These are phyloP conservation scores for Tenthredo mesomela DNA, from an alignment of 2,888 invertebrate genomes.

Conservation along the genomic window DNA sequence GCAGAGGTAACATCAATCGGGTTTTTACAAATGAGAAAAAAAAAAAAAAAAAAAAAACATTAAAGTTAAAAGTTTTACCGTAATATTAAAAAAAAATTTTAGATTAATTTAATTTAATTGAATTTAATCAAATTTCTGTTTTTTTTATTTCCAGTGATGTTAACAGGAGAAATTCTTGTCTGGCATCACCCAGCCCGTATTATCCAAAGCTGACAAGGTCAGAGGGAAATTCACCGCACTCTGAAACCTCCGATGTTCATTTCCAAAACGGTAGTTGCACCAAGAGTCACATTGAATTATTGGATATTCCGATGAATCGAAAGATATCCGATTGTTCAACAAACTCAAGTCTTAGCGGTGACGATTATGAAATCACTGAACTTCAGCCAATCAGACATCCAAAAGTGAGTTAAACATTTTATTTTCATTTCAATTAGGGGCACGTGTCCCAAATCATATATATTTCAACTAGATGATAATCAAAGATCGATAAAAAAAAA, in stretches of 20 bases:
- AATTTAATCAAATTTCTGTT: background rate
- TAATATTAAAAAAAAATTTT: background rate
- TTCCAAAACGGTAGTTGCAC: background rate
- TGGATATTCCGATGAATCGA: conserved; percentile 75
- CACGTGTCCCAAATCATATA: background rate
- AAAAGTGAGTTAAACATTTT: conserved; percentile 69
- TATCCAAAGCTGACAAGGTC: conserved; percentile 54
- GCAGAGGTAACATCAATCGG: conserved; percentile 47
- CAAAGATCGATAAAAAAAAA: no score
- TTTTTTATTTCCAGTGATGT: conserved; percentile 60
- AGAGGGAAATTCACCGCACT: conserved; percentile 42
- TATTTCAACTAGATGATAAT: background rate
- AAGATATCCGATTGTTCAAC: conserved; percentile 88
- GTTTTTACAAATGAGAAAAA: background rate
- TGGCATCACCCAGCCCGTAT: conserved; percentile 67
- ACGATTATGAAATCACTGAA: conserved; percentile 83
- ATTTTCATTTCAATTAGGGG: background rate
- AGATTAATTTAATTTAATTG: background rate
- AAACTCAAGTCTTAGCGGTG: conserved; percentile 87
- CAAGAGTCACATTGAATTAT: conserved; percentile 60
- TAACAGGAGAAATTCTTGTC: conserved; percentile 72
- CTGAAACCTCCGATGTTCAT: background rate
- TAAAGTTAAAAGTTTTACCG: background rate
- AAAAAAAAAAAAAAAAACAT: background rate
- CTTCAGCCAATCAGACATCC: conserved; percentile 68